Base-by-base conservation (phyloP, 1,140 invertebrate genomes). In the Ylistrum balloti region DNA sequence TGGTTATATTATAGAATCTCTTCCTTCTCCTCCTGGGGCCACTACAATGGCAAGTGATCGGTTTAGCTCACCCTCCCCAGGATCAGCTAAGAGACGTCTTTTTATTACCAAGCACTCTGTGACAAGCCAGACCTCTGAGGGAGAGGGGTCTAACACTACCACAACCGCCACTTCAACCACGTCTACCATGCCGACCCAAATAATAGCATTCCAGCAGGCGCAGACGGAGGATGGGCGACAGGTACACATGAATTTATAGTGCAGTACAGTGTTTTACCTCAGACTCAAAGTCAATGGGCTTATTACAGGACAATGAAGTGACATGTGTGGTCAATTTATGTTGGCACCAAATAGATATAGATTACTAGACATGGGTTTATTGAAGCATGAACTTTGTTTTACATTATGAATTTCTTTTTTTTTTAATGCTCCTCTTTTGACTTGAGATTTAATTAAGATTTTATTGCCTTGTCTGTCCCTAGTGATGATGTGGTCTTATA, bases 41-140 rank as follows among this genome's bases (percentile, higher is more conserved):
- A 93, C 94, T 0, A 95, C 95, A 2, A 74, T 74, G 56, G 94
- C 94, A 22, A 91, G 94, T 35, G 96, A 96, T 87, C 89, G 96
- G 32, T 96, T 96, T 74, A 95, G 95, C 35, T 96, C 96, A 0
- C 96, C 96, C 0, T 94, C 94, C 10, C 94, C 95, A 34, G 95
- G 96, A 5, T 96, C 92, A 93, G 95, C 96, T 45, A 95, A 95
- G 90, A 93, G 96, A 11, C 93, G 95, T 15, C 94, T 96, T 11
- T 96, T 96, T 93, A 92, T 90, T 22, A 85, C 93, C 11, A 90
- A 90, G 7, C n/a, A 93, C 22, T 1, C 56, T 28, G n/a, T 74
- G 5, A 28, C 56, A 22, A 45, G 87, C 88, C 86, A 92, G 45
- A 17, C 88, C 35, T 38, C 5, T 38, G 56, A 74, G 22, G 17